Base-by-base conservation (phyloP, 2,113 vertebrate genomes). In the Leucosticte australis region DNA sequence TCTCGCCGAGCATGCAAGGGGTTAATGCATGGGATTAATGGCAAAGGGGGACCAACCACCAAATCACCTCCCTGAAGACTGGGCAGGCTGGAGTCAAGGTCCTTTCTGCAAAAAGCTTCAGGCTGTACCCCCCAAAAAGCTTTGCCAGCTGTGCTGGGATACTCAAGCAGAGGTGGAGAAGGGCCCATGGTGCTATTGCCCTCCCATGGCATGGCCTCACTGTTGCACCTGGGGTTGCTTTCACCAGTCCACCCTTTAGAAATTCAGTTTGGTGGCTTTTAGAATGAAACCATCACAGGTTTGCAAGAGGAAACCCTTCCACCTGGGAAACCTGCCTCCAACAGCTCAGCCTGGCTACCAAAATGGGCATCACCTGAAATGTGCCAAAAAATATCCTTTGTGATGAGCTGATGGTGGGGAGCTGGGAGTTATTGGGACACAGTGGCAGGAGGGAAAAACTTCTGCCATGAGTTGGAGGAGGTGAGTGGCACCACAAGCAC, bases 1-100 rank as follows among this genome's bases (percentile, higher is more conserved):
- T 63, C 47, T 2, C 0, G 1, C 77, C 0, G 0, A 64, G 26
- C n/a, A 7, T 0, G 5, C 2, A 0, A 26, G 14, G 59, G 30
- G 46, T 57, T 56, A 56, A 50, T 17, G 35, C 42, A 33, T 0
- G 1, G 64, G 28, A 12, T 42, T 65, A 30, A 46, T 1, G 10
- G 63, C 27, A 71, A 75, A 49, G 35, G 2, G 27, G n/a, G 8
- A 3, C 2, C 31, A 75, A 37, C 12, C 28, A 56, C n/a, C 41
- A 86, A 77, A 86, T 23, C 63, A 33, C 10, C 27, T 37, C 47
- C 14, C 24, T 0, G 0, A 67, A 46, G 39, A 84, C 6, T 1
- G 6, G 14, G 8, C 2, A 23, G 37, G 52, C 69, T 53, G 30
- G 10, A 73, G 50, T 11, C 23, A 35, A 56, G 18, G 50, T 12